Evolutionary conservation across 92 coral and sea anemone genomes (phyloP).

Genomic region (Anthopleura xanthogrammica): DNA sequence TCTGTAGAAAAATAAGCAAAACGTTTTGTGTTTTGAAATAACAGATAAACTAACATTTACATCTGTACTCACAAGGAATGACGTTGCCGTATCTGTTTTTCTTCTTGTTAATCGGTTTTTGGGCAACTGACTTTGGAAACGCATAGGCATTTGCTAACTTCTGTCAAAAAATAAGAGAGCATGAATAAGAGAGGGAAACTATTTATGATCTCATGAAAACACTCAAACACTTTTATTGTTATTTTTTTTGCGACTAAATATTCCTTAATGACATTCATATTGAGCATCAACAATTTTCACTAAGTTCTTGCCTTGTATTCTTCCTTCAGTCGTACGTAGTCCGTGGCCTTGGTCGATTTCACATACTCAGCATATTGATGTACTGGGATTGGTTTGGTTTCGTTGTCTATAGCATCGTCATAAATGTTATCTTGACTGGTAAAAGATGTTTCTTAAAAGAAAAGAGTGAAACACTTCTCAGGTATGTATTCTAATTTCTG

Average conservation of each 20-base stretch:
- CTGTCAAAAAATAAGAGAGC: neutral
- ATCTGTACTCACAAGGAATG: slow-evolving; percentile 45
- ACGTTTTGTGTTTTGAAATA: neutral
- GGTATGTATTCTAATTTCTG: neutral
- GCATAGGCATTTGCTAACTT: neutral
- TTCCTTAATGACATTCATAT: too few species aligned
- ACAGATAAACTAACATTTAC: too few species aligned
- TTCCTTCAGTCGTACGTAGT: slow-evolving; percentile 15
- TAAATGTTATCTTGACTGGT: neutral
- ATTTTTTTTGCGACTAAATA: too few species aligned
- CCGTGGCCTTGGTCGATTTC: slow-evolving; percentile 5
- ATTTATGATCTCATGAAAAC: neutral
- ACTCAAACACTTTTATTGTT: neutral
- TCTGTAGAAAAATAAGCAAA: slow-evolving; percentile 30
- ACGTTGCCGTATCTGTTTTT: slow-evolving; percentile 64
- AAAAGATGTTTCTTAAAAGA: neutral
- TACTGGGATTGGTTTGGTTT: neutral
- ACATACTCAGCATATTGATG: slow-evolving; percentile 8
- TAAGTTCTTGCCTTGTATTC: slow-evolving; percentile 23
- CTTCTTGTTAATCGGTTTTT: slow-evolving; percentile 34
- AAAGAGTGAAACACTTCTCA: neutral
- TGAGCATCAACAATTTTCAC: neutral
- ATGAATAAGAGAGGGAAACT: too few species aligned
- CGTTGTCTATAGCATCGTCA: slow-evolving; percentile 10
- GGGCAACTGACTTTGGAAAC: slow-evolving; percentile 35